A percentile compares a stretch with the other conserved stretches of the same genome.
Evolutionary conservation across 2,797 vertebrate genomes (phyloP).

Genomic region (Acanthopagrus latus): DNA sequence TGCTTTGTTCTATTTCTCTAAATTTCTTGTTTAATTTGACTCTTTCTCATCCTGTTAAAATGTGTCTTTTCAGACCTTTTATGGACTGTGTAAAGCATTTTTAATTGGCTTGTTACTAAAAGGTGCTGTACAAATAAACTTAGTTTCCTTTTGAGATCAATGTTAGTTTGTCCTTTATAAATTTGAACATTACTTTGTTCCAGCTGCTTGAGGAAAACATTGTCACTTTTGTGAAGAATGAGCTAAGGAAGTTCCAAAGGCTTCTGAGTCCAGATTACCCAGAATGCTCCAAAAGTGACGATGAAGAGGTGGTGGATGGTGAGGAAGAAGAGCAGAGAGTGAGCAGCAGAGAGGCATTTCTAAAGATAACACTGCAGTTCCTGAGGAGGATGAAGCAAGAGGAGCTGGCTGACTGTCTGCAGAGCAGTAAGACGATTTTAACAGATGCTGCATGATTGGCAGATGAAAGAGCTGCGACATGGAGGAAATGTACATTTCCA

Average conservation of each 20-base stretch:
- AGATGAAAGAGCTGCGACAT: background rate
- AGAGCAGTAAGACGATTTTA: conserved; percentile 13
- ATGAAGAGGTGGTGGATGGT: background rate
- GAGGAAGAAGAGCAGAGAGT: background rate
- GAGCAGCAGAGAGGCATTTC: conserved; percentile 18
- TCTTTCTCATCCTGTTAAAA: too few species aligned
- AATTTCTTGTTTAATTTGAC: too few species aligned
- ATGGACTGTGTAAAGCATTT: too few species aligned
- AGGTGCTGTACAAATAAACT: too few species aligned
- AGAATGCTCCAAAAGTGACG: background rate
- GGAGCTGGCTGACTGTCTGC: conserved; percentile 6
- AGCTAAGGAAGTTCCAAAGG: conserved; percentile 15
- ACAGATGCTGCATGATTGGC: background rate
- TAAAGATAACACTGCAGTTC: conserved; percentile 23
- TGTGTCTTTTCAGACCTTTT: too few species aligned
- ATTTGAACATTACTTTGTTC: background rate
- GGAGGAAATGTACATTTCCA: background rate
- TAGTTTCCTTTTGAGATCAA: too few species aligned
- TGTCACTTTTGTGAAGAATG: conserved; percentile 1
- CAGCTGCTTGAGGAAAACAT: conserved; percentile 25
- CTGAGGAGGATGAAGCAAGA: conserved; percentile 5
- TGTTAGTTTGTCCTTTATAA: too few species aligned
- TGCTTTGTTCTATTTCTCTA: too few species aligned
- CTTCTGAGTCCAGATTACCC: conserved; percentile 3
- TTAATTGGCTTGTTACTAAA: too few species aligned